Base-by-base conservation (phyloP, 2,113 vertebrate species). In the Theristicus caerulescens region DNA sequence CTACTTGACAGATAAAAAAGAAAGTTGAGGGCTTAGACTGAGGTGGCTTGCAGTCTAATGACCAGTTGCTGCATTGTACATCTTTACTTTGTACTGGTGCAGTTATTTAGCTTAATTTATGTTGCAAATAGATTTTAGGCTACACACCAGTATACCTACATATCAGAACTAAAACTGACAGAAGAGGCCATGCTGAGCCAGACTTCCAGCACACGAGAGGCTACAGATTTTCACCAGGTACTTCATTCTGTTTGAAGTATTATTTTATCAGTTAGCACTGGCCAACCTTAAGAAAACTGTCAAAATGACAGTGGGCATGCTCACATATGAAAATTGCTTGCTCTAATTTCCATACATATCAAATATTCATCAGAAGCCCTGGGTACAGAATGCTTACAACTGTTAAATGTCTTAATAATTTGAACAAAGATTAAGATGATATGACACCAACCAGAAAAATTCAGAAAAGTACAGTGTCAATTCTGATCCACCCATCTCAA, bases 91-190 rank as follows among this genome's bases (percentile, higher is more conserved):
- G 7, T 11, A 34, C 13, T 40, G 12, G 11, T 57, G 13, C 6
- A 32, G 14, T 61, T 16, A 31, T 29, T 84, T 58, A 46, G 5
- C 2, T 81, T 70, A 34, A 29, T 57, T 36, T 58, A 44, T 17
- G 4, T 36, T 71, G 18, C 16, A 84, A 80, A 67, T 8, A 73
- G 12, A 20, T 82, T 77, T 74, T 73, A 82, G 38, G 21, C 4
- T 14, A 12, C 24, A 8, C 8, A 59, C 2, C 3, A 51, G 2
- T 27, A 47, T 16, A 27, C 3, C 6, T 71, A 9, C 1, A 6
- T 38, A 22, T 4, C 27, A 47, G 32, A 79, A 66, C 4, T 36
- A 58, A 70, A 93, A 66, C 4, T 34, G 26, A 21, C 2, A 27
- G 29, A 69, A 77, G 9, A 82, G 4, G 2, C 6, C 1, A 25